A percentile compares a stretch with the other conserved stretches of the same genome.
phyloP scores from a whole-genome alignment of 2,888 invertebrate species.

The Rhingia rostrata region DNA sequence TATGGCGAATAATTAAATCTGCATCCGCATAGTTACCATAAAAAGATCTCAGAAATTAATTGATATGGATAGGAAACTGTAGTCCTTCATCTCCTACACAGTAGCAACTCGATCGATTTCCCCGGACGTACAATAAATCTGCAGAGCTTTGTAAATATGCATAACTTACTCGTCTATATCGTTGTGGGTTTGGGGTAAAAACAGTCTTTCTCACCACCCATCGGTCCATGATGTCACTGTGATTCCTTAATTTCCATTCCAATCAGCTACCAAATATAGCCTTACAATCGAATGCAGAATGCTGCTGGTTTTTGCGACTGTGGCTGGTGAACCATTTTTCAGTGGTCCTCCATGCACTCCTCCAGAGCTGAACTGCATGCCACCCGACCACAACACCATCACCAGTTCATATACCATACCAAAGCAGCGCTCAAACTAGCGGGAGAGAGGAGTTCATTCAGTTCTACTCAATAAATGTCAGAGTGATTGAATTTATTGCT shows the following conservation, averaged over 20 bases:
- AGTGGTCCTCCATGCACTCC: slow-evolving; percentile 4
- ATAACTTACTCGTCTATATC: slow-evolving; percentile 1
- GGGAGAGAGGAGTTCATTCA: slow-evolving; percentile 63
- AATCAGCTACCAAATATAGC: slow-evolving; percentile 71
- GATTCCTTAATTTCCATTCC: slow-evolving; percentile 75
- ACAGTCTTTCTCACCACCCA: slow-evolving; percentile 52
- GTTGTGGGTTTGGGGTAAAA: slow-evolving; percentile 12
- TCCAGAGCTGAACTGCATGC: too few relatives aligned
- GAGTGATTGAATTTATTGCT: slow-evolving; percentile 75
- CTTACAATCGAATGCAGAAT: slow-evolving; percentile 32
- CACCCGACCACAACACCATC: background rate
- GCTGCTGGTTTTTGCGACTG: slow-evolving; percentile 47
- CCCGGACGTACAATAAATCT: slow-evolving; percentile 10
- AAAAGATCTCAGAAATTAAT: slow-evolving; percentile 32
- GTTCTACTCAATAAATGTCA: slow-evolving; percentile 74
- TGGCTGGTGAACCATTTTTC: slow-evolving; percentile 67
- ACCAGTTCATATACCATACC: background rate
- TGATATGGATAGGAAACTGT: slow-evolving; percentile 12
- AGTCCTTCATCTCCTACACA: slow-evolving; percentile 4
- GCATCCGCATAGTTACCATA: background rate
- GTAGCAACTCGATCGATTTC: slow-evolving; percentile 10
- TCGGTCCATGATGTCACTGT: slow-evolving; percentile 67
- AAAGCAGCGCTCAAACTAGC: slow-evolving; percentile 3
- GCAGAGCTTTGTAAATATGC: background rate
- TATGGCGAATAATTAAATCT: slow-evolving; percentile 9